Evolutionary conservation across 2,888 invertebrate species (phyloP), one percentile per base, ranked within the genome.

Genomic region (Hirtodrosophila confusa): DNA sequence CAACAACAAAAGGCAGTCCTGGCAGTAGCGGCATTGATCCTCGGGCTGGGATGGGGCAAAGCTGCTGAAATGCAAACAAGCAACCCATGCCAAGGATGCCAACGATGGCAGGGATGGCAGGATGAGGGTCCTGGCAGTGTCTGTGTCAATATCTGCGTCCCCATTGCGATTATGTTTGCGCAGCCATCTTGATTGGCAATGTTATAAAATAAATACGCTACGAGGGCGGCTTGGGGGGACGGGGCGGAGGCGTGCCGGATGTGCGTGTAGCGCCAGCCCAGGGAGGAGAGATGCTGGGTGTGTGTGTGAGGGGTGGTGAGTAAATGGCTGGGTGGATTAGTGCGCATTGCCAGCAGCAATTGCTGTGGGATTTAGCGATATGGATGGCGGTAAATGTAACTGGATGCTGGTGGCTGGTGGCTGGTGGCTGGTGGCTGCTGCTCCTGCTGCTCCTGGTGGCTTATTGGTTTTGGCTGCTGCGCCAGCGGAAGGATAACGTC

Each of bases 151-250:
- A 76, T 70, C 74, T 62, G 75, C 47, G 78, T 66, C 64, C 53
- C 68, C 75, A 61, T 63, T 80, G 88, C 90, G 90, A 91, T 90
- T 91, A 89, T 91, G 90, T 91, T 91, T 91, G 91, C 89, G 91
- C 91, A 91, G 91, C 91, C 91, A 91, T 91, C 89, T 91, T 91
- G 91, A 91, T 91, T 91, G 90, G 90, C 91, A 90, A 91, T 91
- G 90, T 90, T 90, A 91, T 91, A 91, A 91, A 91, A 91, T 91
- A 91, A 91, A 91, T 91, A 91, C 88, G 77, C 80, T 85, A 80
- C 67, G 74, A 69, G 71, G 64, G 58, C 56, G 75, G 54, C 49
- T 36, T 41, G 51, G 6, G 41, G n/a, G 27, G 27, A 35, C 51
- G 44, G 53, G 62, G 5, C 6, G 3, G 60, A 40, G 55, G 60